Conservation (phyloP, 2,797 vertebrate species). For the Menidia menidia region DNA sequence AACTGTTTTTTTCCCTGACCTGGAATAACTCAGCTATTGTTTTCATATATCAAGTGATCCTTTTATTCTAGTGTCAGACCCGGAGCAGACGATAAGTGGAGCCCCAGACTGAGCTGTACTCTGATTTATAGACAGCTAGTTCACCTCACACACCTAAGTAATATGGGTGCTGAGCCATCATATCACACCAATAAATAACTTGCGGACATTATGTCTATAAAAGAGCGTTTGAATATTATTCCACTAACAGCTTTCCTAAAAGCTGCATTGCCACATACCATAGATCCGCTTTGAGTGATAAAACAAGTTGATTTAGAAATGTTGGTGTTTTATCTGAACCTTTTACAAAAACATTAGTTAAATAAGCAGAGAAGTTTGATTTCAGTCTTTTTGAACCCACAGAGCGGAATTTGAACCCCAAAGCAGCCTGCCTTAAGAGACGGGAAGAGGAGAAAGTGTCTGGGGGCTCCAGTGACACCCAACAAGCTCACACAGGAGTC, state of each 20-base stretch:
- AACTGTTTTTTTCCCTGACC: neutral
- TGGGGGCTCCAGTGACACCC: slow-evolving; percentile 91
- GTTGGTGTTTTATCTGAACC: neutral
- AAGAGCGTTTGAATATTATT: too few species aligned
- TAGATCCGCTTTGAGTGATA: neutral
- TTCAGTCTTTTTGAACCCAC: slow-evolving; percentile 38
- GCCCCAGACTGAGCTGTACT: neutral
- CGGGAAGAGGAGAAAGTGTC: slow-evolving; percentile 98
- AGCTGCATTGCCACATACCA: too few species aligned
- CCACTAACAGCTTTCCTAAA: neutral
- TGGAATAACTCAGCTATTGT: neutral
- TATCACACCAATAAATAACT: neutral
- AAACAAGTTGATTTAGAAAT: neutral
- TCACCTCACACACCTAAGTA: neutral
- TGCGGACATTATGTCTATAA: too few species aligned
- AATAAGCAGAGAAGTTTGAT: neutral
- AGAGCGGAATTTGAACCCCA: slow-evolving; percentile 98
- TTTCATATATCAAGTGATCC: neutral
- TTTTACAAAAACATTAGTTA: neutral
- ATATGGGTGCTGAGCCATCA: neutral
- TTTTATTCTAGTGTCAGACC: slow-evolving; percentile 8
- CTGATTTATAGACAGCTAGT: neutral
- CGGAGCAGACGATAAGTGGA: neutral
- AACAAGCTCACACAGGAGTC: slow-evolving; percentile 89
- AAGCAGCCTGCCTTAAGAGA: slow-evolving; percentile 99